A percentile compares a stretch with the other conserved stretches of the same genome.
Conservation (phyloP, 2,113 vertebrate genomes). For the Meleagris gallopavo region DNA sequence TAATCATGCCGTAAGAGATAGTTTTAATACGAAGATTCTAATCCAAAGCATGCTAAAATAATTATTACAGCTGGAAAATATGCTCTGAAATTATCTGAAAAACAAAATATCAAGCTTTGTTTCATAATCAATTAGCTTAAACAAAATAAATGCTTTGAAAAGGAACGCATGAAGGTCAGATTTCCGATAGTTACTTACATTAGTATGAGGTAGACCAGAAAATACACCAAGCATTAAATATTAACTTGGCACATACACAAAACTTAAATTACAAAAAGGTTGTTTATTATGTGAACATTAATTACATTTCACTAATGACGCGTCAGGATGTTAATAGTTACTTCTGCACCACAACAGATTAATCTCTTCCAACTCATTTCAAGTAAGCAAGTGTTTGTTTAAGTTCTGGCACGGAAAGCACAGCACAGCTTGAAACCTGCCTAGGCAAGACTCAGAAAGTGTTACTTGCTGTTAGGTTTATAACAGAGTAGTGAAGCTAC, state of each 20-base stretch:
- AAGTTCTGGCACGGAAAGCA: neutral
- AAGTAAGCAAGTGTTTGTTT: neutral
- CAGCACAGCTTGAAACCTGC: neutral
- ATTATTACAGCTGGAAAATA: neutral
- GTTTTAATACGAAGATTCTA: neutral
- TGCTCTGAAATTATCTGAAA: neutral
- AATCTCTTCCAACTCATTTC: neutral
- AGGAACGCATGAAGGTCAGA: neutral
- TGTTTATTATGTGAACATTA: neutral
- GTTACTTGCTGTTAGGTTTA: neutral
- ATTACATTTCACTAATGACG: neutral
- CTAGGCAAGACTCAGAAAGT: neutral
- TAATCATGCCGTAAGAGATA: neutral
- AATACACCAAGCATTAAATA: neutral
- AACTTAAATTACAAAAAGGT: neutral
- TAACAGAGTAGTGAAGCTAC: neutral
- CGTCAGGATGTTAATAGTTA: neutral
- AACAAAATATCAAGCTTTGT: neutral
- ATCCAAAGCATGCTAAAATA: neutral
- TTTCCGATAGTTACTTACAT: neutral
- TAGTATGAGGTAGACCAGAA: neutral
- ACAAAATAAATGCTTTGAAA: neutral
- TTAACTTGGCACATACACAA: neutral
- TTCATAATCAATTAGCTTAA: neutral
- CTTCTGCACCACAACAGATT: neutral